Conservation (phyloP, 2,888 invertebrate genomes). For the Liopterus haemorrhoidalis region DNA sequence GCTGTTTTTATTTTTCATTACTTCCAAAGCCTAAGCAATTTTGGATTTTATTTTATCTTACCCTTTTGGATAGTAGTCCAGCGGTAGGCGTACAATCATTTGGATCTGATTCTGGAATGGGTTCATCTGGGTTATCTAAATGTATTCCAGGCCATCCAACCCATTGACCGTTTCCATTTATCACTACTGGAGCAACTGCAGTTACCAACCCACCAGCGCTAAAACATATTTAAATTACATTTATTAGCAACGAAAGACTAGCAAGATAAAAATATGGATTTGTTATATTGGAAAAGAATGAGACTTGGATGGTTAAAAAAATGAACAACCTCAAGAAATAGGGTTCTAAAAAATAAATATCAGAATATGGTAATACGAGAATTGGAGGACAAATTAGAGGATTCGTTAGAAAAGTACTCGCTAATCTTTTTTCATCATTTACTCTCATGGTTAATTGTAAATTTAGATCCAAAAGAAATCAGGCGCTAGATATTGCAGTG, state of each 20-base stretch:
- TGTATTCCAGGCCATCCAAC: conserved; percentile 89
- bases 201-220: conserved; percentile 88
- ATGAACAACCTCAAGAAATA: no score
- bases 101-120: conserved; percentile 82
- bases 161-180: conserved; percentile 79
- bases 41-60: no score
- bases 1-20: no score
- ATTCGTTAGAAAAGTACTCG: no score
- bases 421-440: no score
- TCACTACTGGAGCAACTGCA: conserved; percentile 85
- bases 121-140: conserved; percentile 66
- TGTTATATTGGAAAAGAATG: background rate
- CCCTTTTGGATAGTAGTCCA: conserved; percentile 75
- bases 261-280: background rate
- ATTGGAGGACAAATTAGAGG: no score
- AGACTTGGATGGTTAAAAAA: background rate
- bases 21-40: no score
- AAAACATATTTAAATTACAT: conserved; percentile 33
- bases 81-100: conserved; percentile 81
- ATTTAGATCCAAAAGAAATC: no score
- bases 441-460: no score
- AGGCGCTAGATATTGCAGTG: no score
- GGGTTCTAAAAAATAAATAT: no score
- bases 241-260: background rate
- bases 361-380: no score